Evolutionary conservation across 2,113 vertebrate species (phyloP).

Genomic region (Typhlomys cinereus): DNA sequence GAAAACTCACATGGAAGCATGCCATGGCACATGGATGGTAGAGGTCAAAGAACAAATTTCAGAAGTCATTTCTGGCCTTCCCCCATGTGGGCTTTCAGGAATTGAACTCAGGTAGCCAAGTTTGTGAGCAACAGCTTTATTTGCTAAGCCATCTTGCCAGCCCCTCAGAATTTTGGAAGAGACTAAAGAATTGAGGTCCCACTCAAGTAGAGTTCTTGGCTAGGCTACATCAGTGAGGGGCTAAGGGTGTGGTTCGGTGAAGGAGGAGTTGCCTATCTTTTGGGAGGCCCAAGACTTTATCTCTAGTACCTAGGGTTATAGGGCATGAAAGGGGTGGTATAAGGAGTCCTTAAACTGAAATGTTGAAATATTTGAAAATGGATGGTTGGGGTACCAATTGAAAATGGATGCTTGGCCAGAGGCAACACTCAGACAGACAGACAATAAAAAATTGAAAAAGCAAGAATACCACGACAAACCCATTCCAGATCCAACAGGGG

Average conservation of each 20-base stretch:
- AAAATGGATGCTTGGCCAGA: not conserved
- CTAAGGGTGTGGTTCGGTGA: not conserved
- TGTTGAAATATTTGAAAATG: not conserved
- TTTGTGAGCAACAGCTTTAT: too few relatives aligned
- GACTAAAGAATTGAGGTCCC: too few relatives aligned
- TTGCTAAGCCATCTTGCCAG: too few relatives aligned
- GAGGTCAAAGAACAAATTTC: too few relatives aligned
- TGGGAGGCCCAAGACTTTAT: not conserved
- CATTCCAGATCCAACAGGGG: too few relatives aligned
- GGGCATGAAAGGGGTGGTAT: not conserved
- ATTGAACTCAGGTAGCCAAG: too few relatives aligned
- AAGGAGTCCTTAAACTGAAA: not conserved
- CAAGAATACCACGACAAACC: not conserved
- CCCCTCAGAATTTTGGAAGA: too few relatives aligned
- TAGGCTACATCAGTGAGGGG: not conserved
- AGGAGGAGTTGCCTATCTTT: not conserved
- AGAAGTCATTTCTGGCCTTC: too few relatives aligned
- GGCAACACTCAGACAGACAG: not conserved
- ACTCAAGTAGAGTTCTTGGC: not conserved
- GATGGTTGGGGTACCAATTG: not conserved
- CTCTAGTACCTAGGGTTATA: not conserved
- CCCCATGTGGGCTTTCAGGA: too few relatives aligned
- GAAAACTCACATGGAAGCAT: too few relatives aligned
- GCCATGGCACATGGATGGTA: too few relatives aligned
- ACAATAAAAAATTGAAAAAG: not conserved